Evolutionary conservation across 2,113 vertebrate genomes (phyloP), one percentile per base, ranked within the genome.

Genomic region (Muntiacus muntjak): DNA sequence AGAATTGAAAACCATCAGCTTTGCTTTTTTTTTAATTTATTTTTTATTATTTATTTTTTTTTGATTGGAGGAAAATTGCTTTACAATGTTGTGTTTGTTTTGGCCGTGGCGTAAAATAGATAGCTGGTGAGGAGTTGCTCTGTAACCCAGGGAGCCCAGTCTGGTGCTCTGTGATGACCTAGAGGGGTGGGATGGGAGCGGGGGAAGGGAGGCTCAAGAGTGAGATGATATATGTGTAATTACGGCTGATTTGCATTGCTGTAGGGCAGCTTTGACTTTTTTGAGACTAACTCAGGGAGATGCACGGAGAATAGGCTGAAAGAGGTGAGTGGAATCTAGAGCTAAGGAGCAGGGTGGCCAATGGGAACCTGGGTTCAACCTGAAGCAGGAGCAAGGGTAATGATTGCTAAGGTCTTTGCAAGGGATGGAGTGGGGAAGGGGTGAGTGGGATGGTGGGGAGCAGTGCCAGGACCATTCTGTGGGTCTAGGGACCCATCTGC

Each of bases 361-460:
- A 25, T 52, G 17, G n/a, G 89, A 79, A 47, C 52, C 40, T n/a
- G 21, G 15, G 3, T 78, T 90, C 36, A 62, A 33, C 5, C 85
- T 36, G 62, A 7, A 71, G 62, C 11, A 7, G 11, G 28, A 74
- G 7, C 23, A 14, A 54, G 45, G 36, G 30, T 26, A 36, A 1
- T 14, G 4, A 26, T 6, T 57, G 14, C 78, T 17, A 3, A 36
- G n/a, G 23, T 10, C 13, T 62, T n/a, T 19, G 54, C 33, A n/a
- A 40, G 30, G 50, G 30, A 43, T 5, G 5, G 3, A 6, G 21
- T 17, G 0, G 2, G 79, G 33, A 19, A n/a, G 19, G 13, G n/a
- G 5, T 3, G 2, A 11, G 43, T 1, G 2, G 67, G 30, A 26
- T 43, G 40, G 40, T 26, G 6, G 25, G 0, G 15, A 9, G 12